A percentile compares a stretch with the other conserved stretches of the same genome.
These are phyloP conservation scores for Zosterops lateralis DNA, from an alignment of 2,113 vertebrate genomes.

Conservation along the genomic window DNA sequence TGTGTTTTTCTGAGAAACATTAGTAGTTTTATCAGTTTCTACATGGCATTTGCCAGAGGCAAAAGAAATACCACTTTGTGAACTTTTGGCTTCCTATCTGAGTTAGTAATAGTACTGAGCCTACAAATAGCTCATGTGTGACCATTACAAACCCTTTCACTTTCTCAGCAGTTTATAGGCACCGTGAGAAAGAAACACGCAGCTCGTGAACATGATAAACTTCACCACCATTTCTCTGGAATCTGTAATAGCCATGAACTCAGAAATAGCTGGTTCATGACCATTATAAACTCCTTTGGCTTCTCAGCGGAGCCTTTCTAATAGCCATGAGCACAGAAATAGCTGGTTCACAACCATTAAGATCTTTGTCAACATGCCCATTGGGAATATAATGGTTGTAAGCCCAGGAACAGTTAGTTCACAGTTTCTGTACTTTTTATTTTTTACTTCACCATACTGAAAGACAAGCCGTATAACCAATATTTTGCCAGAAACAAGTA, in stretches of 20 bases:
- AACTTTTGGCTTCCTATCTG: constrained; percentile 51
- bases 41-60: constrained; percentile 39
- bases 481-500: neutral
- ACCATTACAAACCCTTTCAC: constrained; percentile 43
- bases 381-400: constrained; percentile 26
- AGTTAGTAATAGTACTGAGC: constrained; percentile 14
- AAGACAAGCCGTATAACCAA: neutral
- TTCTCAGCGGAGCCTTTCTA: constrained; percentile 33
- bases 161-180: constrained; percentile 38
- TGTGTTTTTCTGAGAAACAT: constrained; percentile 46
- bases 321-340: constrained; percentile 35
- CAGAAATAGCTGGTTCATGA: constrained; percentile 29
- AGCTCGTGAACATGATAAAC: constrained; percentile 32
- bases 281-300: constrained; percentile 46
- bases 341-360: constrained; percentile 41
- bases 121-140: constrained; percentile 48
- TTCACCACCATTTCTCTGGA: neutral
- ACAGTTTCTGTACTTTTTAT: neutral
- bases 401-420: neutral
- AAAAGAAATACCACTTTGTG: constrained; percentile 49
- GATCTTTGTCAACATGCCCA: constrained; percentile 16
- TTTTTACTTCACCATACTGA: neutral
- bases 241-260: constrained; percentile 37
- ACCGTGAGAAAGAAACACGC: constrained; percentile 3
- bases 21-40: constrained; percentile 45